Base-by-base conservation (phyloP, 2,888 invertebrate species). In the Gymnoscelis rufifasciata region DNA sequence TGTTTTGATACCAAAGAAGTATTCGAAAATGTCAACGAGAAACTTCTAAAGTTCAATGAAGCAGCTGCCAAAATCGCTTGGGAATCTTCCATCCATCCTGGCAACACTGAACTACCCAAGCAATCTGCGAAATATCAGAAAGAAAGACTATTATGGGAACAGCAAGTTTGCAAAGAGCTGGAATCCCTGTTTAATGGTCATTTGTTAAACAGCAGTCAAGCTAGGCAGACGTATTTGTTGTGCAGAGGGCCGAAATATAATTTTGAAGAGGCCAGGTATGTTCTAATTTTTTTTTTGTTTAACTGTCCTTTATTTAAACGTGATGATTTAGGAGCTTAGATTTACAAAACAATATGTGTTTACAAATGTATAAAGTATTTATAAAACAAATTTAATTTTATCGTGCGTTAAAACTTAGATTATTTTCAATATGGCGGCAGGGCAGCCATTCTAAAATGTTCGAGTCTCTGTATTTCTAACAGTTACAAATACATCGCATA, bases 211-310 rank as follows among this genome's bases (percentile, higher is more conserved):
- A 56, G 38, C 12, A 76, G 72, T 13, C 88, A 90, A 52, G 65
- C 64, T 36, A 78, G 92, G 49, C 90, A 90, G 80, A 68, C 90
- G 39, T 90, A 89, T 73, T 71, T 93, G 7, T 59, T 93, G 30
- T 93, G 93, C 60, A 80, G 91, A 57, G 93, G 92, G 30, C 91
- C 92, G 0, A 88, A 79, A 42, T 92, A 87, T 63, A 89, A 87
- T 2, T 74, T 79, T 33, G 66, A 83, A 37, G 90, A 91, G 66
- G 84, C 89, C 6, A 84, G 88, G 92, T 92, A 71, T 59, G 68
- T 66, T n/a, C 3, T 27, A 3, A 27, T 1, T n/a, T 8, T 2
- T 6, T 26, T 2, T 6, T 7, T 6, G n/a, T 10, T 26, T 7
- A 26, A 26, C 3, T 26, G 2, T 19, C 19, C 2, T 3, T 5